Evolutionary conservation across 2,113 vertebrate species (phyloP).

Genomic region (Catharus fuscescens): DNA sequence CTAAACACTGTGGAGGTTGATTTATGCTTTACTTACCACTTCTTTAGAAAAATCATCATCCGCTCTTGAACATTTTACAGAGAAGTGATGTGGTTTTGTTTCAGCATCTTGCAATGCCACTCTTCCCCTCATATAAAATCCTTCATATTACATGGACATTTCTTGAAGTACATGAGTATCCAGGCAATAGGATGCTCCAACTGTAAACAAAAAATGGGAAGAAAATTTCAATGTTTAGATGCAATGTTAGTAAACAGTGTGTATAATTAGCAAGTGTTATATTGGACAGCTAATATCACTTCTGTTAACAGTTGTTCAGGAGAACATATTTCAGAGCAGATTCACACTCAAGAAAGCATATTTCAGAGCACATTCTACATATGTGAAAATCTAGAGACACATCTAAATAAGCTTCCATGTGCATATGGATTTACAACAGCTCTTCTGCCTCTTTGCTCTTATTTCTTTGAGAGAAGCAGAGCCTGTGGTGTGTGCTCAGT

Average conservation of each 20-base stretch:
- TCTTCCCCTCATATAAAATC: background rate
- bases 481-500: background rate
- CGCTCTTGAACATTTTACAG: background rate
- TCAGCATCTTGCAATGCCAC: background rate
- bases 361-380: slow-evolving; percentile 30
- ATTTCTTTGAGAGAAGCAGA: background rate
- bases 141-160: background rate
- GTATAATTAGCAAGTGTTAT: slow-evolving; percentile 38
- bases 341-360: slow-evolving; percentile 16
- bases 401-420: background rate
- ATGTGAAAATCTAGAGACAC: slow-evolving; percentile 3
- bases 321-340: slow-evolving; percentile 57
- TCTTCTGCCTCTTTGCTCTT: background rate
- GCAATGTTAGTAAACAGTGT: slow-evolving; percentile 5
- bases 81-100: background rate
- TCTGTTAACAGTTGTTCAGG: slow-evolving; percentile 39
- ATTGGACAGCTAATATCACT: slow-evolving; percentile 35
- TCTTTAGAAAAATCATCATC: background rate
- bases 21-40: background rate
- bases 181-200: background rate
- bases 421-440: background rate
- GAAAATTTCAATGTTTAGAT: background rate
- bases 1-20: background rate
- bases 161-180: background rate
- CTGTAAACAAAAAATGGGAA: background rate